Conservation (phyloP, 2,888 invertebrate genomes). For the Drosophila pegasa region DNA sequence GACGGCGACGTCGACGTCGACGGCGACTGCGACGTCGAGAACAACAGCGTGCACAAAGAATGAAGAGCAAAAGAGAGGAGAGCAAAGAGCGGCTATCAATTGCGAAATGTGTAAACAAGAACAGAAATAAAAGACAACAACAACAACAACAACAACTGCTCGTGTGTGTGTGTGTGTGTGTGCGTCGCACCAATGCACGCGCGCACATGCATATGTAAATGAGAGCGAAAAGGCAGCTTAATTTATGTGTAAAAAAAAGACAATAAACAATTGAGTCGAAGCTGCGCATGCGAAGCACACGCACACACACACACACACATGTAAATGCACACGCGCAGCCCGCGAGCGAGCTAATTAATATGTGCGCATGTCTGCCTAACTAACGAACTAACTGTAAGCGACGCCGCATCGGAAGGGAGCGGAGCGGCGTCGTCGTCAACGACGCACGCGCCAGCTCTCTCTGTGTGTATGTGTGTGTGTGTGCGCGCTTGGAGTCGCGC, state of each 20-base stretch:
- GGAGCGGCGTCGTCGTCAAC: conserved; percentile 18
- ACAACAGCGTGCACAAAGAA: conserved; percentile 28
- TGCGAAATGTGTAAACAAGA: conserved; percentile 50
- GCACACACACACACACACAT: conserved; percentile 27
- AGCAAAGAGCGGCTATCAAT: conserved; percentile 5
- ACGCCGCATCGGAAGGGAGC: not conserved
- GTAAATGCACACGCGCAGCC: conserved; percentile 38
- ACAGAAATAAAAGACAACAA: conserved; percentile 7
- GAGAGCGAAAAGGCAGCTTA: conserved; percentile 10
- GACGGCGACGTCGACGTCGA: conserved; percentile 3
- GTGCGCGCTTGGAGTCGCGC: conserved; percentile 59
- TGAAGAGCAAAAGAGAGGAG: conserved; percentile 7
- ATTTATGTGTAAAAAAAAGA: conserved; percentile 21
- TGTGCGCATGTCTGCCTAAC: conserved; percentile 63
- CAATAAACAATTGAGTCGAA: conserved; percentile 32
- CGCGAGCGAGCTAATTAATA: conserved; percentile 36
- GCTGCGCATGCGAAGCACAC: conserved; percentile 68
- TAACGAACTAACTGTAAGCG: conserved; percentile 56
- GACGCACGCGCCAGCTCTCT: conserved; percentile 65
- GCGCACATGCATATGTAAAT: conserved; percentile 21
- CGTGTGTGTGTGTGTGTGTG: conserved; percentile 18
- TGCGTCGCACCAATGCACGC: conserved; percentile 45
- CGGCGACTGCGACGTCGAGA: not conserved
- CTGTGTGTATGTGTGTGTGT: conserved; percentile 14
- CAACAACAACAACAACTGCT: conserved; percentile 1